Evolutionary conservation across 2,113 vertebrate species (phyloP), one percentile per base, ranked within the genome.

Genomic region (Mustelus asterias): DNA sequence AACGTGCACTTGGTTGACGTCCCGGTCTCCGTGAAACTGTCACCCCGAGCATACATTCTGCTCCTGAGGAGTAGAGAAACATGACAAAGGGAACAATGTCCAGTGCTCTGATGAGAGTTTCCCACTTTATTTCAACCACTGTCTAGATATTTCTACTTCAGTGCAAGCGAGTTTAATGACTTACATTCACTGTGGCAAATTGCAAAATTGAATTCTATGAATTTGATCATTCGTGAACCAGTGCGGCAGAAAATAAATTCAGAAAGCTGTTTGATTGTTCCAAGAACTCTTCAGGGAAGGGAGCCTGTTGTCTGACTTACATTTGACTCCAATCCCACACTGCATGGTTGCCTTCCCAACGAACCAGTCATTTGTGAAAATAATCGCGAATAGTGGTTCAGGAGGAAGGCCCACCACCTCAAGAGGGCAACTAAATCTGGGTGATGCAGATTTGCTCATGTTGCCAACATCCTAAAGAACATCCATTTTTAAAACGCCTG

Each of bases 1-100:
- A 54, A 26, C 4, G 8, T 26, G 3, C 24, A 54, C 10, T 26
- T 9, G 41, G n/a, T 0, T 10, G 7, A 4, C 2, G 9, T 26
- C 22, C 89, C 60, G 37, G 18, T 22, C 33, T 2, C 18, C 18
- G 1, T 67, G n/a, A 16, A 93, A 37, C 29, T 37, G 33, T 8
- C 14, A 54, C 37, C 14, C n/a, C 14, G 86, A 16, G 54, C 86
- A 60, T 11, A 3, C 24, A 90, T 54, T 63, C 26, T 29, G 88
- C 26, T 3, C 58, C 16, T 24, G 58, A 37, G 60, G 7, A 9
- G 13, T 22, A 41, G 24, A 26, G 24, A 54, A 7, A 54, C 10
- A 48, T 10, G 33, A 24, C 18, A 86, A 86, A 20, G 86, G 2
- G 13, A 89, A 26, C 48, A 29, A 89, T 14, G 10, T 48, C 85